Evolutionary conservation across 2,113 vertebrate genomes (phyloP), one percentile per base, ranked within the genome.

Genomic region (Psittacula cyanocephala): DNA sequence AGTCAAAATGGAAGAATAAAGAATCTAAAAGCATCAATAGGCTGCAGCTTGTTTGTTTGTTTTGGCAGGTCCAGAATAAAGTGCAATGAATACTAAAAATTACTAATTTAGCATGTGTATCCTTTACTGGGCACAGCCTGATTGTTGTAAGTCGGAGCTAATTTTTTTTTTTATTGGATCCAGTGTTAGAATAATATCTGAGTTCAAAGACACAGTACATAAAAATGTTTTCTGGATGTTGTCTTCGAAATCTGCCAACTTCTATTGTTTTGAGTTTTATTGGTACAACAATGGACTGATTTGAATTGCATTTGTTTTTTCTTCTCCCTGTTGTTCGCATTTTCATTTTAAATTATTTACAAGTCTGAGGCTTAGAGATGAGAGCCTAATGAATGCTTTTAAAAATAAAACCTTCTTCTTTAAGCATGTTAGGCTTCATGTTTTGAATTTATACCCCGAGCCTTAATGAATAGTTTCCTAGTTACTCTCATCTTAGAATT

Each of bases 331-430:
- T 92, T 95, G 91, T 94, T 95, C 1, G 1, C 65, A 87, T 96
- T 95, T 95, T 97, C 88, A 89, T 90, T 96, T 91, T 96, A 97
- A 97, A 97, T 97, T 97, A 97, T 97, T 97, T 97, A 95, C 91
- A 94, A 94, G 85, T 95, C 86, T 91, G 87, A 94, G 85, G 23
- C 93, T 90, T 87, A 70, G 83, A 93, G 89, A 94, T 95, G 96
- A 96, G 89, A 96, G 88, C 55, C 67, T 97, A 96, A 97, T 96
- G 94, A 97, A 96, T 93, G 79, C 95, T 95, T 96, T 95, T 91
- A 89, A 94, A 96, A 97, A 93, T 95, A 92, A 97, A 97, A 29
- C 86, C 80, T 62, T 60, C 69, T 78, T 88, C 82, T 89, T 96
- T 93, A 95, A 94, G 65, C 55, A 17, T 33, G 67, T 91, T 95